phyloP scores from a whole-genome alignment of 2,888 invertebrate species.

The Sesamia inferens region DNA sequence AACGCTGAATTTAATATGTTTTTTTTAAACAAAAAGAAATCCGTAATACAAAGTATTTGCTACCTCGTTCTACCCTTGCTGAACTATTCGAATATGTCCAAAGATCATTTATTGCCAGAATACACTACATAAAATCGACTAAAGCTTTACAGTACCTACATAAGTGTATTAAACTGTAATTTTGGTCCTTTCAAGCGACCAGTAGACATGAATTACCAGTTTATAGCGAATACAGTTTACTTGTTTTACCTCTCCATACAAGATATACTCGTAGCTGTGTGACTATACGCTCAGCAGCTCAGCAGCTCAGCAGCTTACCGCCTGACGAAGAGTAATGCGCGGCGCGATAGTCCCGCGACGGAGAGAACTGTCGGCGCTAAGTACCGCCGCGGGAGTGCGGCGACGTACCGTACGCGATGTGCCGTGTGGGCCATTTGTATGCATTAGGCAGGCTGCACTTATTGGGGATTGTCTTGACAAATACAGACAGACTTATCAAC shows the following conservation, averaged over 20 bases:
- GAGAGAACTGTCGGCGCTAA: slow-evolving; percentile 27
- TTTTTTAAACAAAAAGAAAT: background rate
- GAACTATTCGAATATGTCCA: background rate
- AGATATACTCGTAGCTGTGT: slow-evolving; percentile 28
- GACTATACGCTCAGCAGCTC: slow-evolving; percentile 1
- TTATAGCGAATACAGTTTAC: background rate
- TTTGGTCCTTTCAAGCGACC: background rate
- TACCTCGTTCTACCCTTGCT: background rate
- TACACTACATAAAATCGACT: background rate
- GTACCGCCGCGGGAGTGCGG: slow-evolving; percentile 19
- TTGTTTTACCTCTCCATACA: background rate
- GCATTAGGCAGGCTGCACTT: slow-evolving; percentile 17
- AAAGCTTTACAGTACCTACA: background rate
- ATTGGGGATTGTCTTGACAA: background rate
- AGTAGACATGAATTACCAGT: background rate
- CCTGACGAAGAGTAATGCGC: slow-evolving; percentile 47
- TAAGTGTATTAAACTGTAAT: background rate
- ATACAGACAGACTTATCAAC: background rate
- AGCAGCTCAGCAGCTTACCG: slow-evolving; percentile 34
- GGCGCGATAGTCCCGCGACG: slow-evolving; percentile 4
- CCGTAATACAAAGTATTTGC: background rate
- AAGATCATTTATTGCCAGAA: background rate
- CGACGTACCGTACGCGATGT: background rate
- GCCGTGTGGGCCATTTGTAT: slow-evolving; percentile 10
- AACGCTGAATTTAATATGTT: too few relatives aligned